These are phyloP conservation scores for Lytechinus variegatus DNA, from an alignment of 35 echinoderm and acorn worm genomes.

Conservation along the genomic window DNA sequence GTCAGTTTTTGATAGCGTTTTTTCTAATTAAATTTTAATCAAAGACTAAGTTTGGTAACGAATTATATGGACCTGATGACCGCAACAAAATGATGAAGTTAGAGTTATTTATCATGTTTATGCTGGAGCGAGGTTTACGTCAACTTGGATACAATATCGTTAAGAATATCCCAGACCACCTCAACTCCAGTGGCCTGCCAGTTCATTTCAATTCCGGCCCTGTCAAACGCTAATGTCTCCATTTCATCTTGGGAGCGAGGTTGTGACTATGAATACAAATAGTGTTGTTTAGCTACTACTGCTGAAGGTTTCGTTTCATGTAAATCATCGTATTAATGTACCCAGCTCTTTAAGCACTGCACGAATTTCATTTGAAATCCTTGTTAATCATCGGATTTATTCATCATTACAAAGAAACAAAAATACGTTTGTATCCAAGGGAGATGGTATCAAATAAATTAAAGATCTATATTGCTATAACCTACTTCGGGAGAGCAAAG, in stretches of 20 bases:
- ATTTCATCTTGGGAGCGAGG: background rate
- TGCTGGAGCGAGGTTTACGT: background rate
- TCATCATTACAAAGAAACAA: background rate
- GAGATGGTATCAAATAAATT: background rate
- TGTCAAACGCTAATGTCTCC: background rate
- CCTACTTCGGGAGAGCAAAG: too few species aligned
- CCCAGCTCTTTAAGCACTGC: background rate
- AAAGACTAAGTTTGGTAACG: background rate
- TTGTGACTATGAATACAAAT: constrained; percentile 4
- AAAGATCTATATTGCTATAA: too few species aligned
- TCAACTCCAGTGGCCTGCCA: background rate
- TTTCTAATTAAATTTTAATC: too few species aligned
- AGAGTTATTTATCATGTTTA: background rate
- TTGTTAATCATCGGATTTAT: background rate
- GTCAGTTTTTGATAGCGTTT: too few species aligned
- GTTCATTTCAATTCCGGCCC: background rate
- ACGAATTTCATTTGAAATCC: background rate
- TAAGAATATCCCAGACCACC: background rate
- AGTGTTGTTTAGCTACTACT: background rate
- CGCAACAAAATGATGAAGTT: background rate
- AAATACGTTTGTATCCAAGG: background rate
- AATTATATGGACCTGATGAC: background rate
- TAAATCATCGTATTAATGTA: background rate
- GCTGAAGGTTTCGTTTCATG: background rate
- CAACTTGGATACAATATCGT: background rate